Evolutionary conservation across 2,888 invertebrate genomes (phyloP), one percentile per base, ranked within the genome.

Genomic region (Tyria jacobaeae): DNA sequence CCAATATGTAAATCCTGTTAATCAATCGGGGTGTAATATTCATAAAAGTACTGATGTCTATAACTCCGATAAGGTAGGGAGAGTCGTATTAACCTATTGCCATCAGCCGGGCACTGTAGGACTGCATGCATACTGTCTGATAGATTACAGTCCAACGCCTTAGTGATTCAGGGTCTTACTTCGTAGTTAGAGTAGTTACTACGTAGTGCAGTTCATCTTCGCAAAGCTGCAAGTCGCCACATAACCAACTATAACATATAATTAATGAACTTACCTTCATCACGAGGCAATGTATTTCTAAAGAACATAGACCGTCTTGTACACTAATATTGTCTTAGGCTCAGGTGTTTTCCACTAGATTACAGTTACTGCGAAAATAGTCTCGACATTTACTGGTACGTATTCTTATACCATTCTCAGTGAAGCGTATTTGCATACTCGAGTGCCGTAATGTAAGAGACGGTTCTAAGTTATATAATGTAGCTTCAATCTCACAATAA

Each of bases 361-460:
- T 44, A 51, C 52, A 24, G 39, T 52, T 54, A 50, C 51, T 55
- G 47, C 25, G 57, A 58, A 54, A 49, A 50, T 35, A 60, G 57
- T 65, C 41, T 65, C 52, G 51, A 60, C 60, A 63, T 63, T 60
- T 58, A 47, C 60, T 63, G 15, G 54, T 31, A 25, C 55, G 48
- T 60, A 59, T 25, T 60, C 53, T 48, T 41, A 41, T 17, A 9
- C 41, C 17, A 41, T 41, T 41, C 41, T 41, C 41, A 41, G 41
- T 41, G 51, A 61, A 64, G 59, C 62, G 64, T 62, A 62, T 68
- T 68, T 68, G 59, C 64, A 68, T 68, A 64, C 59, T 59, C 60
- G 62, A 68, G 61, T 59, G 53, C 48, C 47, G 49, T 61, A 60
- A 67, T 63, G 48, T 61, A 58, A 55, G 61, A 1, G 21, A 41